Evolutionary conservation across 2,113 vertebrate species (phyloP).

Genomic region (Caracal caracal): DNA sequence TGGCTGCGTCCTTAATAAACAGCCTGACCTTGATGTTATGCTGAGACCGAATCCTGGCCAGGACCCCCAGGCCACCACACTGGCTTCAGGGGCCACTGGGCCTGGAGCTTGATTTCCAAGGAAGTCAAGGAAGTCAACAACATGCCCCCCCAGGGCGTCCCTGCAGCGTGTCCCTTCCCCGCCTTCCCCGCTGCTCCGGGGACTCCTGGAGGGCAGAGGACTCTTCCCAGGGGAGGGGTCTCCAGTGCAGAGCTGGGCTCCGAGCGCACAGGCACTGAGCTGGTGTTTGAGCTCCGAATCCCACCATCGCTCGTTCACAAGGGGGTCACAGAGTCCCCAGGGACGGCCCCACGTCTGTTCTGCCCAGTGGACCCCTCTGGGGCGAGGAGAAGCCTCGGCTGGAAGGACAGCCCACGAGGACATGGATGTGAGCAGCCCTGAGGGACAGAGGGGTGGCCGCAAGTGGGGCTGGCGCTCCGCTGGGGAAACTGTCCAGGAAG

Average conservation of each 20-base stretch:
- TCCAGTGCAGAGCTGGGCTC: background rate
- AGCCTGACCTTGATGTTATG: constrained; percentile 41
- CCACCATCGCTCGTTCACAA: background rate
- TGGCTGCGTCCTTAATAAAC: constrained; percentile 42
- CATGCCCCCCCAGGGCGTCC: background rate
- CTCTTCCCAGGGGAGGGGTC: background rate
- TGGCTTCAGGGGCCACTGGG: background rate
- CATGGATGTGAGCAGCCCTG: background rate
- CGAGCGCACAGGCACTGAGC: background rate
- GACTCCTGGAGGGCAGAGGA: accelerated
- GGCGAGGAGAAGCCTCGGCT: background rate
- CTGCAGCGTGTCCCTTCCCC: background rate
- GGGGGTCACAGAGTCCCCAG: background rate
- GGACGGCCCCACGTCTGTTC: too few relatives aligned
- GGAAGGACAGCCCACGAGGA: background rate
- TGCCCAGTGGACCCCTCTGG: background rate
- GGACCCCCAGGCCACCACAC: background rate
- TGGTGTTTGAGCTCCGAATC: background rate
- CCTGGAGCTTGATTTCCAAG: too few relatives aligned
- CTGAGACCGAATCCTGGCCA: background rate
- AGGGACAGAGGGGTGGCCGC: background rate
- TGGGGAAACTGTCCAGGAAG: background rate
- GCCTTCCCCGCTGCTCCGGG: too few relatives aligned
- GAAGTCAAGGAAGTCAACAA: accelerated
- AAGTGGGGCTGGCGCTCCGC: background rate